Percentiles rank a stretch among this genome's conserved stretches.
Conservation (phyloP, 2,888 invertebrate species). For the Dioctria rufipes region DNA sequence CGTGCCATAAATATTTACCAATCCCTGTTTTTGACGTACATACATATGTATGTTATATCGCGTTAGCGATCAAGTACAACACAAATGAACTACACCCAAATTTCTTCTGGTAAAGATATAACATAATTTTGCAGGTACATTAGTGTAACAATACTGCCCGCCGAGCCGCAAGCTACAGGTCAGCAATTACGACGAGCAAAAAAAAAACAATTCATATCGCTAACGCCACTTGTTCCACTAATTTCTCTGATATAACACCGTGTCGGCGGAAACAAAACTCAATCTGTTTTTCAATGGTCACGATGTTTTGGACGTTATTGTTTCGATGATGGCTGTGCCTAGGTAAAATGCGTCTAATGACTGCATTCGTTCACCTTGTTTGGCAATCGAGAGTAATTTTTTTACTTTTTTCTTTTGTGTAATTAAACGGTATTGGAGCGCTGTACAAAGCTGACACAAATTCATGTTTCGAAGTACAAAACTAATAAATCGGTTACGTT, state of each 20-base stretch:
- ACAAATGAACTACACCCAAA: conserved; percentile 18
- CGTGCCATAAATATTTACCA: too few relatives aligned
- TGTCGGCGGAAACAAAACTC: neutral
- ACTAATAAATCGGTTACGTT: too few relatives aligned
- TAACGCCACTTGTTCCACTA: conserved; percentile 36
- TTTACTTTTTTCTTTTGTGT: neutral
- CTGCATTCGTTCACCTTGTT: conserved; percentile 16
- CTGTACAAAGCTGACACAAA: conserved; percentile 13
- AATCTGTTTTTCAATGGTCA: neutral
- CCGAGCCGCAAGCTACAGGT: conserved; percentile 15
- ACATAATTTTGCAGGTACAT: neutral
- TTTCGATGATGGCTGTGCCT: conserved; percentile 28
- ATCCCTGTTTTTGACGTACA: too few relatives aligned
- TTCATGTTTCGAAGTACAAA: neutral
- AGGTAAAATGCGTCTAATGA: conserved; percentile 17
- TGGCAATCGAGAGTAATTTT: conserved; percentile 25
- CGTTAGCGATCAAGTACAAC: too few relatives aligned
- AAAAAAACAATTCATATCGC: conserved; percentile 11
- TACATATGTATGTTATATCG: too few relatives aligned
- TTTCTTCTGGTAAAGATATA: conserved; percentile 16
- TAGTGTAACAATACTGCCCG: neutral
- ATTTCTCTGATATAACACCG: conserved; percentile 29
- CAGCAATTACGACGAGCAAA: conserved; percentile 1
- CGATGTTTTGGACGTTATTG: conserved; percentile 7
- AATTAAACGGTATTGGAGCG: neutral